Percentiles rank a stretch among this genome's conserved stretches.
These are phyloP conservation scores for Corythornis madagascariensis DNA, from an alignment of 2,113 vertebrate genomes.

Conservation along the genomic window DNA sequence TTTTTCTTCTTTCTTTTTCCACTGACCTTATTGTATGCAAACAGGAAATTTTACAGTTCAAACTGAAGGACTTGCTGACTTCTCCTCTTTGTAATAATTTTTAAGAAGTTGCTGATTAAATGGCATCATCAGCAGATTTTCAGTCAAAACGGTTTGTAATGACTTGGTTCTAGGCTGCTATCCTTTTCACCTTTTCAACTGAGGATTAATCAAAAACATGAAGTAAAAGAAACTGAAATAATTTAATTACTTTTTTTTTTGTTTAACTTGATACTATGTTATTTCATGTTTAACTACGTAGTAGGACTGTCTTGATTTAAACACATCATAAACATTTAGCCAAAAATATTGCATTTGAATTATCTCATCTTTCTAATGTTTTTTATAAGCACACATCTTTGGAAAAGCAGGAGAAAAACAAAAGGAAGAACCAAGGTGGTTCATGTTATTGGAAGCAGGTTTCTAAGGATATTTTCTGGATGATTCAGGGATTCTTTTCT, in stretches of 20 bases:
- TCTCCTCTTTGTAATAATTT: conserved; percentile 5
- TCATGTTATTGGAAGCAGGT: background rate
- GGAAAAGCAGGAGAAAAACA: background rate
- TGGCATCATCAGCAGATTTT: conserved; percentile 19
- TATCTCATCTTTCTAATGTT: background rate
- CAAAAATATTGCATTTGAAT: background rate
- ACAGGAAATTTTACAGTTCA: conserved; percentile 59
- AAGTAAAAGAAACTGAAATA: background rate
- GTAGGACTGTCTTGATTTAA: background rate
- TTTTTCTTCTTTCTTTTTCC: background rate
- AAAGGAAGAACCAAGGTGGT: background rate
- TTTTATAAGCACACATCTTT: background rate
- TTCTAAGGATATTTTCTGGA: background rate
- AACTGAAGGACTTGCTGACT: conserved; percentile 51
- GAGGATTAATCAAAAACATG: background rate
- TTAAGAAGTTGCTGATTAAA: background rate
- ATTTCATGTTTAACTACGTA: background rate
- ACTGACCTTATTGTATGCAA: background rate
- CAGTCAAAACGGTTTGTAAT: conserved; percentile 1
- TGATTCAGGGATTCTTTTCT: background rate
- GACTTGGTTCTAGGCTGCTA: background rate
- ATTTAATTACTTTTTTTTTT: background rate
- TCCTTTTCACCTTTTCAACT: background rate
- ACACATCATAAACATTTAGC: background rate
- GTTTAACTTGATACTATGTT: background rate